Base-by-base conservation (phyloP, 2,888 invertebrate species). In the Microdon myrmicae region DNA sequence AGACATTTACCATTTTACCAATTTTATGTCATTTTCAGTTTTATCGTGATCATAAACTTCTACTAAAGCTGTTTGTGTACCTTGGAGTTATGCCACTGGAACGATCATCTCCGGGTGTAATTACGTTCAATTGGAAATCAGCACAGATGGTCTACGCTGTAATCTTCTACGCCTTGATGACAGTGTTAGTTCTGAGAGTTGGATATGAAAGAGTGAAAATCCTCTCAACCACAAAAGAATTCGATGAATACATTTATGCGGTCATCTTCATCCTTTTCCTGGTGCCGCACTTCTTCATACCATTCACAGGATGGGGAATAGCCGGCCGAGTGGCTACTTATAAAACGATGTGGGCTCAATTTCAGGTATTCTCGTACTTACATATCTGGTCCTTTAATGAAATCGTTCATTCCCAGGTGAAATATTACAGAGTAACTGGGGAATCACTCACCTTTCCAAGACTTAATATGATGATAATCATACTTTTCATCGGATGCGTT, bases 221-320 rank as follows among this genome's bases (percentile, higher is more conserved):
- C 59, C 74, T 87, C 10, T 79, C 82, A 12, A 84, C 84, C 13
- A 85, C 84, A 60, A 81, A 81, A 51, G 84, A 84, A 69, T 87
- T 87, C 69, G 87, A 87, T 72, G 87, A 87, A 69, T 87, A 86
- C 70, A 87, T 87, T 69, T 87, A 87, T 71, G 85, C 86, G 0
- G 83, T 87, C 41, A 79, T 87, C 8, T 87, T 87, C 70, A 81
- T 87, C 1, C 81, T 86, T 12, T 87, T 86, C 70, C 79, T 87
- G 28, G 81, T 86, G 3, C 87, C 87, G 0, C 87, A 87, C 71
- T 87, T 87, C 75, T 86, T 85, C 84, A 86, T 87, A 31, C 71
- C 87, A 0, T 87, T 85, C 70, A 85, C 86, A 12, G 87, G 87
- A 1, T 87, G 87, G 87, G 86, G 87, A 1, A 87, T 87, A 12